phyloP scores from a whole-genome alignment of 2,797 vertebrate genomes.

The Scarus forsteni region DNA sequence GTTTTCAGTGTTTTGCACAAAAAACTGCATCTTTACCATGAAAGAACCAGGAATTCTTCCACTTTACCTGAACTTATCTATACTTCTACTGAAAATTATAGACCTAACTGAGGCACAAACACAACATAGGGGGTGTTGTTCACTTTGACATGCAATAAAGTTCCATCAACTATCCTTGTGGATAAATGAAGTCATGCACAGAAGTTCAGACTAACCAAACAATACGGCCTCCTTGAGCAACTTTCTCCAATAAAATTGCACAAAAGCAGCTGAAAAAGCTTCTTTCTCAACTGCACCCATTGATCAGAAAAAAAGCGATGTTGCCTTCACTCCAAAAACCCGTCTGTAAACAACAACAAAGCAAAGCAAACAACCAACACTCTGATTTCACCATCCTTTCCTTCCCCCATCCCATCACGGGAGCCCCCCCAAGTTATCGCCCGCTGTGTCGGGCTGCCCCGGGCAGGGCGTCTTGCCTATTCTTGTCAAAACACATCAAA shows the following conservation, averaged over 20 bases:
- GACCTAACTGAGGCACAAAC: too few relatives aligned
- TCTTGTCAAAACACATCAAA: constrained; percentile 60
- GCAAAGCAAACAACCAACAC: constrained; percentile 12
- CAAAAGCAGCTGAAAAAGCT: not conserved
- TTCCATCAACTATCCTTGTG: too few relatives aligned
- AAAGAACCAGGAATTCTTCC: too few relatives aligned
- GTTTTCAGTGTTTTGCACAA: too few relatives aligned
- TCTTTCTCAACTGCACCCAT: not conserved
- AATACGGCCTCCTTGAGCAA: not conserved
- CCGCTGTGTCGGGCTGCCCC: constrained; percentile 29
- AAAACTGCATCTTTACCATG: too few relatives aligned
- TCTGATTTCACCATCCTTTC: constrained; percentile 12
- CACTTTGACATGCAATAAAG: too few relatives aligned
- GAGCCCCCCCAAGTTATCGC: constrained; percentile 14
- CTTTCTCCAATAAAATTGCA: not conserved
- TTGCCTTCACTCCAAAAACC: constrained; percentile 4
- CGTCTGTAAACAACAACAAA: constrained; percentile 36
- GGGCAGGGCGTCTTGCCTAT: constrained; percentile 7
- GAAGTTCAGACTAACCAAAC: too few relatives aligned
- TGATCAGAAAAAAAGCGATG: constrained; percentile 9
- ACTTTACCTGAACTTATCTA: too few relatives aligned
- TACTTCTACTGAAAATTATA: too few relatives aligned
- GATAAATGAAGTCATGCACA: too few relatives aligned
- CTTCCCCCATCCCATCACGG: not conserved
- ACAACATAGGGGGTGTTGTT: too few relatives aligned